These are phyloP conservation scores for Tortrix viridana DNA, from an alignment of 2,888 invertebrate genomes.

Conservation along the genomic window DNA sequence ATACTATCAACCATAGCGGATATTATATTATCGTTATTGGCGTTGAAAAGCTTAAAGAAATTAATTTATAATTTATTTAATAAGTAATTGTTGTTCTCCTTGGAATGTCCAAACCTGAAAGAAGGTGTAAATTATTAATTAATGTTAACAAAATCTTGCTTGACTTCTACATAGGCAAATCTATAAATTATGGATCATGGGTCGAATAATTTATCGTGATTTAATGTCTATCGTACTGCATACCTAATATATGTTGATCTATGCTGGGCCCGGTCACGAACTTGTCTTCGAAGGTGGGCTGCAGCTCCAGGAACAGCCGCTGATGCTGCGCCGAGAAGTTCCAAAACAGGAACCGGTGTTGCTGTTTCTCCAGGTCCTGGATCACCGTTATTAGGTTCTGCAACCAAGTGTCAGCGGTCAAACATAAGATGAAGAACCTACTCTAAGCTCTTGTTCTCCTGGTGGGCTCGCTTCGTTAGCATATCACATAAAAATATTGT, in stretches of 20 bases:
- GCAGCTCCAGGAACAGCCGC: constrained; percentile 56
- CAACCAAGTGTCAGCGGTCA: constrained; percentile 2
- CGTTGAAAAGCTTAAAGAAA: too few species aligned
- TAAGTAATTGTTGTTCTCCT: constrained; percentile 39
- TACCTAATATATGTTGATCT: constrained; percentile 68
- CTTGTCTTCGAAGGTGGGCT: constrained; percentile 47
- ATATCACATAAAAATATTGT: not conserved
- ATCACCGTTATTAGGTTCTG: constrained; percentile 68
- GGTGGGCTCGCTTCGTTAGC: not conserved
- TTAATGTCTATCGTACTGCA: not conserved
- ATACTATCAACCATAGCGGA: too few species aligned
- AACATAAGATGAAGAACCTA: not conserved
- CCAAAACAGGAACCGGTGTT: constrained; percentile 63
- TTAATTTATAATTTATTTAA: constrained; percentile 1
- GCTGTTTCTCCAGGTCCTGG: constrained; percentile 59
- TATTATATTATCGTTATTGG: too few species aligned
- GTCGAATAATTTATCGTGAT: not conserved
- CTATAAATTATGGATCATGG: too few species aligned
- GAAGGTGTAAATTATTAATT: not conserved
- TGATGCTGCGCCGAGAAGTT: constrained; percentile 62
- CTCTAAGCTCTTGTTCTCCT: not conserved
- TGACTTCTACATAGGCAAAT: too few species aligned
- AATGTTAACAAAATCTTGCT: too few species aligned
- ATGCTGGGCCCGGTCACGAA: constrained; percentile 67
- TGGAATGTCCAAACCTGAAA: constrained; percentile 53